These are phyloP conservation scores for Danio kyathit DNA, from an alignment of 2,797 vertebrate genomes.

Conservation along the genomic window DNA sequence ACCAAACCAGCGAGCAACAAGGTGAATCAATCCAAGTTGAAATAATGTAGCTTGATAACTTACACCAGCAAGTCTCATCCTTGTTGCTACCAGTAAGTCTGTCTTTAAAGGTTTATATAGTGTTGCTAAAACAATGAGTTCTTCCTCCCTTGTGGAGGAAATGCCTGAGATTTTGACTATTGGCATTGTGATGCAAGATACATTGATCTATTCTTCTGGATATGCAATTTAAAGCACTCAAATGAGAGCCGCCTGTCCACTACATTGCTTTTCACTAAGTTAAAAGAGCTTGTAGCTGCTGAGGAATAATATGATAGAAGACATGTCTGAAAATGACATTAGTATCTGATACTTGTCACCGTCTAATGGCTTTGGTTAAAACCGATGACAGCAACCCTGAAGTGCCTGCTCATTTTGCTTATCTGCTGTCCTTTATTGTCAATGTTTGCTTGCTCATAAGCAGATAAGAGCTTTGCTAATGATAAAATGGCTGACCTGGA, in stretches of 20 bases:
- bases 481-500: slow-evolving; percentile 73
- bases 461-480: slow-evolving; percentile 77
- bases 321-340: slow-evolving; percentile 70
- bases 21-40: too few species aligned
- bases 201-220: slow-evolving; percentile 74
- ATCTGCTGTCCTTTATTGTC: slow-evolving; percentile 57
- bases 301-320: slow-evolving; percentile 53
- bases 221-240: slow-evolving; percentile 23
- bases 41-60: too few species aligned
- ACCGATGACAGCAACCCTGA: slow-evolving; percentile 68
- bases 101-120: too few species aligned
- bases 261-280: slow-evolving; percentile 38
- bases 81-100: not conserved
- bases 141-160: too few species aligned
- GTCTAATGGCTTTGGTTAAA: slow-evolving; percentile 72
- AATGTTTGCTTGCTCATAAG: slow-evolving; percentile 64
- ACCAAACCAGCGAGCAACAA: too few species aligned
- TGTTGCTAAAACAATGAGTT: too few species aligned
- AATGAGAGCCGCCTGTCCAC: slow-evolving; percentile 60
- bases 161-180: slow-evolving; percentile 34
- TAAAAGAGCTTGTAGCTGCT: slow-evolving; percentile 45
- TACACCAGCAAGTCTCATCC: too few species aligned
- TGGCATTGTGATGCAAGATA: slow-evolving; percentile 70
- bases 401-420: slow-evolving; percentile 72
- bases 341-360: slow-evolving; percentile 72